phyloP scores from a whole-genome alignment of 2,797 vertebrate genomes.

The Alcedo atthis region DNA sequence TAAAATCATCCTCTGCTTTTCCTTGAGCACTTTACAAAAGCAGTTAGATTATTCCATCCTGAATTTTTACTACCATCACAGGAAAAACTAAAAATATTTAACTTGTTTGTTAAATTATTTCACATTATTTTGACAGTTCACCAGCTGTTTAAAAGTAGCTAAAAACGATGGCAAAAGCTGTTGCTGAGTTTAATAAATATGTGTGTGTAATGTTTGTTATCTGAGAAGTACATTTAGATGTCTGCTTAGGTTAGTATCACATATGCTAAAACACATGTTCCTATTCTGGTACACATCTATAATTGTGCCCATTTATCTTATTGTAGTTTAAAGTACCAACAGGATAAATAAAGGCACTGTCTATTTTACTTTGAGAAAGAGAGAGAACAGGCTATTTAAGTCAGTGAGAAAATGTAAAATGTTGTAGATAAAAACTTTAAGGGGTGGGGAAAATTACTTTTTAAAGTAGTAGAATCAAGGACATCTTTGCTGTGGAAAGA shows the following conservation, averaged over 20 bases:
- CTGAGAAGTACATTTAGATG: conserved; percentile 66
- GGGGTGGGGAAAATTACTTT: conserved; percentile 35
- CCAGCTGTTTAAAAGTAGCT: conserved; percentile 78
- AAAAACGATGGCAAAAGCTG: conserved; percentile 53
- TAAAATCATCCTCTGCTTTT: background rate
- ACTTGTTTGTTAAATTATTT: conserved; percentile 73
- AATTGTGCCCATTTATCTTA: conserved; percentile 75
- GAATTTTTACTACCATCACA: conserved; percentile 39
- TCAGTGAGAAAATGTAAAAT: background rate
- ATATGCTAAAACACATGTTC: conserved; percentile 77
- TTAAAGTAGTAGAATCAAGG: conserved; percentile 46
- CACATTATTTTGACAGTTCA: conserved; percentile 61
- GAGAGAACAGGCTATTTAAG: conserved; percentile 49
- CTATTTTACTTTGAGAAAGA: conserved; percentile 32
- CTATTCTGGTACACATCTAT: conserved; percentile 62
- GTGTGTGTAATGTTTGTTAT: conserved; percentile 49
- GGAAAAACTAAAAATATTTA: conserved; percentile 66
- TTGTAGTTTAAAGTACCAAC: conserved; percentile 71
- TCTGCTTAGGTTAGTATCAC: conserved; percentile 73
- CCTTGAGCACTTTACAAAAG: background rate
- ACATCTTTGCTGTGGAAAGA: background rate
- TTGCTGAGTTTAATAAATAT: conserved; percentile 58
- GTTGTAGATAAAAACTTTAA: conserved; percentile 65
- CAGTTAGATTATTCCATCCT: background rate
- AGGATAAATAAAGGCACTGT: conserved; percentile 50